Evolutionary conservation across 2,888 invertebrate genomes (phyloP).

Genomic region (Drosophila basisetae): DNA sequence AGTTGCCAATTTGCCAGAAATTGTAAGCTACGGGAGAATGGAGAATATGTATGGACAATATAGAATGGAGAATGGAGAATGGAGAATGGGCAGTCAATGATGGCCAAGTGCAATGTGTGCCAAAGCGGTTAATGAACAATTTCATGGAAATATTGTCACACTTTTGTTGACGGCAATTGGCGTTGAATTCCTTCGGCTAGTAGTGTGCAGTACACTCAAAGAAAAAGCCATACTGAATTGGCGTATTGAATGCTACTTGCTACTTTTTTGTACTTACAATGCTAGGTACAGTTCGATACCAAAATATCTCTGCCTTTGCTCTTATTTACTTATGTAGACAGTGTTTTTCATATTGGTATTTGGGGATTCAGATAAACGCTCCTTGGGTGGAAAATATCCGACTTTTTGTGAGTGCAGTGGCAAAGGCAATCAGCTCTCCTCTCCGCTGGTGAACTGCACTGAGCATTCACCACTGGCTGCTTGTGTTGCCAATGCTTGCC

Average conservation of each 20-base stretch:
- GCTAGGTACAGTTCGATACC: neutral
- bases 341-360: neutral
- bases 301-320: neutral
- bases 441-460: conserved; percentile 3
- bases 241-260: neutral
- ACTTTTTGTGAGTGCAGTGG: conserved; percentile 8
- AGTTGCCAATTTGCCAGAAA: conserved; percentile 66
- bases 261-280: neutral
- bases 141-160: conserved; percentile 79
- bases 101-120: conserved; percentile 77
- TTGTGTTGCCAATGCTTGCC: conserved; percentile 75
- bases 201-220: neutral
- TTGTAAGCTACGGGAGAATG: conserved; percentile 28
- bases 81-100: conserved; percentile 17
- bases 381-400: neutral
- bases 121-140: conserved; percentile 81
- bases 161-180: conserved; percentile 74
- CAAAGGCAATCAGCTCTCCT: conserved; percentile 28
- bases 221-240: neutral
- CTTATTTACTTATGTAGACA: neutral
- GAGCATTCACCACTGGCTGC: conserved; percentile 64
- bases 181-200: conserved; percentile 72
- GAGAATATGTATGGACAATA: conserved; percentile 4
- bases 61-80: conserved; percentile 1
- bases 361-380: neutral